These are phyloP conservation scores for Heliangelus exortis DNA, from an alignment of 2,797 vertebrate genomes.

Conservation along the genomic window DNA sequence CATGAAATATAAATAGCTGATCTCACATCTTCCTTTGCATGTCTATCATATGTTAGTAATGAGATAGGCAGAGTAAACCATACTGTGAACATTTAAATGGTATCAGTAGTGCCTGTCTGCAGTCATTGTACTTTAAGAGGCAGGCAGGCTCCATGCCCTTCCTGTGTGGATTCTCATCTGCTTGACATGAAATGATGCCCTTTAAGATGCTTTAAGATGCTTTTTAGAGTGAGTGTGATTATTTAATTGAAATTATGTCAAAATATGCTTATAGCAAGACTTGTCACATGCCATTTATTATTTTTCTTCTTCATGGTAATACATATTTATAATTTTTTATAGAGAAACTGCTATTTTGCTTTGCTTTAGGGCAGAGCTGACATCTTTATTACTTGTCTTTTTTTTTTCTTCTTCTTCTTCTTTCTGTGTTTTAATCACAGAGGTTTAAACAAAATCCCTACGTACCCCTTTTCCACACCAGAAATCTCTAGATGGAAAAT, in stretches of 20 bases:
- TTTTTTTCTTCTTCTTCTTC: background rate
- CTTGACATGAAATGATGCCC: background rate
- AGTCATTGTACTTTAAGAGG: background rate
- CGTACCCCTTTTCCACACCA: background rate
- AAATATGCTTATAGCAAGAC: background rate
- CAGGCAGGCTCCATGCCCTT: background rate
- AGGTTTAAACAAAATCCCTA: background rate
- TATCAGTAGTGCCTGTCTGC: background rate
- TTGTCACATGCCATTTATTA: background rate
- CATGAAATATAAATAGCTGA: slow-evolving; percentile 25
- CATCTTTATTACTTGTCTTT: background rate
- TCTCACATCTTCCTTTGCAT: slow-evolving; percentile 32
- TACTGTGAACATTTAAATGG: background rate
- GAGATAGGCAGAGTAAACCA: background rate
- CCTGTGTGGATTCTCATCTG: background rate
- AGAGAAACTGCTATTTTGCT: background rate
- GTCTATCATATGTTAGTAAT: slow-evolving; percentile 44
- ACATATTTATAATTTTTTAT: background rate
- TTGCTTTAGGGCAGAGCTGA: background rate
- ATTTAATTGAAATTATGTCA: slow-evolving; percentile 38
- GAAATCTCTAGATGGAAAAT: background rate
- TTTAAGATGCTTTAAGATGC: background rate
- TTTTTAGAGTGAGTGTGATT: background rate
- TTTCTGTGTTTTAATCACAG: background rate
- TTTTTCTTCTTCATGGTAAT: background rate